Evolutionary conservation across 1,140 invertebrate species (phyloP).

Genomic region (Stegodyphus mimosarum): DNA sequence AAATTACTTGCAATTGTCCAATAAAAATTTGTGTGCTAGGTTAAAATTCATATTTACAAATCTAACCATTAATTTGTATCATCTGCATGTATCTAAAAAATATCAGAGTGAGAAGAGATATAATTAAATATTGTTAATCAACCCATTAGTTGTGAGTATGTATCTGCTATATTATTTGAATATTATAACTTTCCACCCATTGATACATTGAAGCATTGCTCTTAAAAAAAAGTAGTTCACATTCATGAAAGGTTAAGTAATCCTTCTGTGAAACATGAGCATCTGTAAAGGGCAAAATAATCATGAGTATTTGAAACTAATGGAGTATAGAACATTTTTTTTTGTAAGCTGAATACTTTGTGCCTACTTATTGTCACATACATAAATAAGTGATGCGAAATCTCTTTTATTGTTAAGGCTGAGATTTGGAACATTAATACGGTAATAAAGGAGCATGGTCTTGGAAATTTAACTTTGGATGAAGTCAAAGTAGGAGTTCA

Average conservation of each 20-base stretch:
- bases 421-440: conserved; percentile 75
- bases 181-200: too few relatives aligned
- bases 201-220: too few relatives aligned
- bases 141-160: too few relatives aligned
- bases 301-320: background rate
- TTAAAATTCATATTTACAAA: too few relatives aligned
- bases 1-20: too few relatives aligned
- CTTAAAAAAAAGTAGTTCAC: conserved; percentile 14
- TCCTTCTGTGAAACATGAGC: background rate
- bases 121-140: too few relatives aligned
- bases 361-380: too few relatives aligned
- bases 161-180: too few relatives aligned
- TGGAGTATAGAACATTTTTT: background rate
- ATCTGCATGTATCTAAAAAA: too few relatives aligned
- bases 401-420: conserved; percentile 68
- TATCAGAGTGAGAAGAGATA: too few relatives aligned
- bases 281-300: conserved; percentile 8
- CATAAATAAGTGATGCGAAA: background rate
- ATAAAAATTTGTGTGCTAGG: too few relatives aligned
- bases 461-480: conserved; percentile 69
- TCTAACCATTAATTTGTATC: too few relatives aligned
- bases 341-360: background rate
- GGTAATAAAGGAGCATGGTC: conserved; percentile 71
- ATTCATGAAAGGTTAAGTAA: background rate
- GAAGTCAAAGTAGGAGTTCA: conserved; percentile 73